Evolutionary conservation across 2,113 vertebrate genomes (phyloP).

Genomic region (Lagopus leucura): DNA sequence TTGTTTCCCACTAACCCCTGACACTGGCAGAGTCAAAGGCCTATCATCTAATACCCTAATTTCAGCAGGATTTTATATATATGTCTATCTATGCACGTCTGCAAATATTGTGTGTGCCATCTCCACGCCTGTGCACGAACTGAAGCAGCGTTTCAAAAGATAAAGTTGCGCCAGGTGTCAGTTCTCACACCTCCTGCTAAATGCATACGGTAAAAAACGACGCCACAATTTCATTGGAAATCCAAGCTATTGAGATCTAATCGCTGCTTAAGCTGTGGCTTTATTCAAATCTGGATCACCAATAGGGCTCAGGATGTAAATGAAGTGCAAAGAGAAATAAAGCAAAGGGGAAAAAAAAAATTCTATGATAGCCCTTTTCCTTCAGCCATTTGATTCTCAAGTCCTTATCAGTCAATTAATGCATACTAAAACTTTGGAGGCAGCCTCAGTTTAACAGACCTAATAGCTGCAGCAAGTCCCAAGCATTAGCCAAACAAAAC

Average conservation of each 20-base stretch:
- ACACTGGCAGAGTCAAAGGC: constrained; percentile 76
- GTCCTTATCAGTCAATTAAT: constrained; percentile 81
- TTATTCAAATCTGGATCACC: constrained; percentile 83
- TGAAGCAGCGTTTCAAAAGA: constrained; percentile 63
- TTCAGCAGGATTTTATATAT: constrained; percentile 55
- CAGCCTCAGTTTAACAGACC: constrained; percentile 65
- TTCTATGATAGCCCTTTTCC: constrained; percentile 75
- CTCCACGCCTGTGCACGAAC: neutral
- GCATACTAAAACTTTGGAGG: constrained; percentile 73
- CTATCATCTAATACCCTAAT: constrained; percentile 72
- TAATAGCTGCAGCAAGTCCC: constrained; percentile 61
- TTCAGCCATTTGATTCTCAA: constrained; percentile 74
- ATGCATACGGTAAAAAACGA: constrained; percentile 24
- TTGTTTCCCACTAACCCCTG: constrained; percentile 78
- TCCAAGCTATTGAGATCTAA: constrained; percentile 83
- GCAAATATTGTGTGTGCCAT: neutral
- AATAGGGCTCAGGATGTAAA: constrained; percentile 82
- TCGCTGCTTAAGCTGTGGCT: constrained; percentile 78
- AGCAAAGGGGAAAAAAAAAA: constrained; percentile 52
- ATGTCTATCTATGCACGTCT: neutral
- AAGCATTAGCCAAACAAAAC: constrained; percentile 80
- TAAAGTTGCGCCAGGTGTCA: constrained; percentile 80
- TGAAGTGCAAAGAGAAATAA: constrained; percentile 80
- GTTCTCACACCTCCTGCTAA: constrained; percentile 75
- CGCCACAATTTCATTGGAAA: constrained; percentile 78